Base-by-base conservation (phyloP, 1,140 invertebrate species). In the Aphis gossypii region DNA sequence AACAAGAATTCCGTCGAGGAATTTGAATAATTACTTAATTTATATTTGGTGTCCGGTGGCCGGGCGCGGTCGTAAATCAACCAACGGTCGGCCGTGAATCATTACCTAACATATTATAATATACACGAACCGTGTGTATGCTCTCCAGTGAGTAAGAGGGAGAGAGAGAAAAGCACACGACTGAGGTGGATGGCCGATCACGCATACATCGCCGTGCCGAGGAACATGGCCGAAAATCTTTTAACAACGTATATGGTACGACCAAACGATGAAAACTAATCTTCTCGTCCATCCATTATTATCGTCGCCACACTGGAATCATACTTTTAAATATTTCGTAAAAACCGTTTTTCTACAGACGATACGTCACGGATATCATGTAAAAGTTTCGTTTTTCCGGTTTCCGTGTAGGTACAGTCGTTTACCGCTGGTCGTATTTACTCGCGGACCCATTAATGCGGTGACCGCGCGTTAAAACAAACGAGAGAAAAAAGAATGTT, bases 1-100 rank as follows among this genome's bases (percentile, higher is more conserved):
- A 82, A 92, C 92, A 21, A 93, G 92, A 93, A 86, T 93, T 41
- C 76, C 48, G 82, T 46, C 76, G 92, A 93, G 92, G 92, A 93
- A 93, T 93, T 93, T 93, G 92, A 93, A 93, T 93, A 93, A 93
- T 93, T 93, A 93, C 92, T 93, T 93, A 93, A 93, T 93, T 93
- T 93, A 93, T 93, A 54, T 93, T 93, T 84, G 76, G 82, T 93
- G 92, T 93, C 92, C 92, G 48, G 76, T 41, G 82, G 48, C 46
- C 91, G 44, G 76, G 68, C 76, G 76, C 76, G 92, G 82, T 51
- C 92, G 76, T 93, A 93, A 86, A 93, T 93, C 92, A 93, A 44
- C 92, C 82, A 93, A 93, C 76, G 82, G 82, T 46, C 92, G 92
- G 82, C 35, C 82, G 68, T 93, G 92, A 93, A 93, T 93, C 92